Percentiles rank a stretch among this genome's conserved stretches.
These are phyloP conservation scores for Tipula vernalis DNA, from an alignment of 2,888 invertebrate genomes.

Conservation along the genomic window DNA sequence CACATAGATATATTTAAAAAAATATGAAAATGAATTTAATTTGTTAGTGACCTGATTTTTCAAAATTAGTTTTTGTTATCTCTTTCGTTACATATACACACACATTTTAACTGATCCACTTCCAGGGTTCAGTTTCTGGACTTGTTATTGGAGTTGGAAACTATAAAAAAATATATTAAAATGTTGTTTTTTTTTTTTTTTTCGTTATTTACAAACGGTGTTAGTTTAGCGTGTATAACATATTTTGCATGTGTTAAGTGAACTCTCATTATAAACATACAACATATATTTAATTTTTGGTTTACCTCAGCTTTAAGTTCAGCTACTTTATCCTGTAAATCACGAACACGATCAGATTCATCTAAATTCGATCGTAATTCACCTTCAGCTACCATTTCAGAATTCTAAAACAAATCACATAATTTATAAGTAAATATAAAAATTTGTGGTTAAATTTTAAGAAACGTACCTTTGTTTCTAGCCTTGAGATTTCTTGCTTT, in stretches of 20 bases:
- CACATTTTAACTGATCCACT: conserved; percentile 55
- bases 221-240: neutral
- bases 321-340: conserved; percentile 83
- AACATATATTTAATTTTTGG: conserved; percentile 18
- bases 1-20: neutral
- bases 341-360: conserved; percentile 74
- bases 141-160: conserved; percentile 79
- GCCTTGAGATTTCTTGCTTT: conserved; percentile 82
- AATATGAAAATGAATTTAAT: neutral
- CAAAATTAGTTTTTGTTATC: conserved; percentile 14
- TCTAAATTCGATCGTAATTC: conserved; percentile 77
- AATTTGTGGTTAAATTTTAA: neutral
- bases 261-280: neutral
- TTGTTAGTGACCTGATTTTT: conserved; percentile 32
- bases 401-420: conserved; percentile 49
- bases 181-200: neutral
- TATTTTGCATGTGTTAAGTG: neutral
- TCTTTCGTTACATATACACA: conserved; percentile 24
- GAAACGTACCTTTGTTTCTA: conserved; percentile 68
- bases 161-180: conserved; percentile 36
- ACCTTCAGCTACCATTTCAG: conserved; percentile 87
- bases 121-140: conserved; percentile 82
- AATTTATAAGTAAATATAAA: conserved; percentile 17
- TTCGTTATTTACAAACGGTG: neutral
- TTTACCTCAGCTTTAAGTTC: conserved; percentile 88